Conservation (phyloP, 2,797 vertebrate genomes). For the Alectoris magna region DNA sequence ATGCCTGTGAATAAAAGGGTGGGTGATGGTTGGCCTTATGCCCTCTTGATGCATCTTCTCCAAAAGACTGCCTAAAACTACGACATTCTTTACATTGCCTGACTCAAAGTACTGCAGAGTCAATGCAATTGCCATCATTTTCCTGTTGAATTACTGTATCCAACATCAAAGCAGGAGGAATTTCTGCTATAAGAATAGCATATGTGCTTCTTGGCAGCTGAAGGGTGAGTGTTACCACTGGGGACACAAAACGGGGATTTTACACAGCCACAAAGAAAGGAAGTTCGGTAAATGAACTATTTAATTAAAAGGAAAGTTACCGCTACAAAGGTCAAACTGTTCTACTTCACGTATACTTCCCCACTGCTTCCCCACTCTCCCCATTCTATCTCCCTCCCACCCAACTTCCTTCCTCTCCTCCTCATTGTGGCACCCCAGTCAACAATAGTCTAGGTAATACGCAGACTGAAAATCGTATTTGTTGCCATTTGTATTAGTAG, state of each 20-base stretch:
- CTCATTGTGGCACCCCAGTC: neutral
- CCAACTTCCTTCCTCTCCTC: neutral
- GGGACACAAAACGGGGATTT: neutral
- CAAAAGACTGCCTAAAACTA: neutral
- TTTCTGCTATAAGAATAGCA: neutral
- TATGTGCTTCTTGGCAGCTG: accelerated
- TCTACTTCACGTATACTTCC: neutral
- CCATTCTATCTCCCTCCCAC: neutral
- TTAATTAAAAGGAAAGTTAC: neutral
- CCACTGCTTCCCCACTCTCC: neutral
- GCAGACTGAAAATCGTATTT: neutral
- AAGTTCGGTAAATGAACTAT: neutral
- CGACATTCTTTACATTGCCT: neutral
- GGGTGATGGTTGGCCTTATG: neutral
- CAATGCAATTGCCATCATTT: neutral
- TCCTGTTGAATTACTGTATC: neutral
- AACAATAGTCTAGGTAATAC: neutral
- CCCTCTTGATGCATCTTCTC: neutral
- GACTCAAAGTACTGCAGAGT: neutral
- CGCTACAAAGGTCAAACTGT: neutral
- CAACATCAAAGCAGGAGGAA: neutral
- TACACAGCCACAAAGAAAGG: neutral
- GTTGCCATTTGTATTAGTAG: neutral
- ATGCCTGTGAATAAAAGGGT: neutral
- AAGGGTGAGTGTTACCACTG: neutral